Evolutionary conservation across 2,113 vertebrate species (phyloP), one percentile per base, ranked within the genome.

Genomic region (Lophotis ruficrista): DNA sequence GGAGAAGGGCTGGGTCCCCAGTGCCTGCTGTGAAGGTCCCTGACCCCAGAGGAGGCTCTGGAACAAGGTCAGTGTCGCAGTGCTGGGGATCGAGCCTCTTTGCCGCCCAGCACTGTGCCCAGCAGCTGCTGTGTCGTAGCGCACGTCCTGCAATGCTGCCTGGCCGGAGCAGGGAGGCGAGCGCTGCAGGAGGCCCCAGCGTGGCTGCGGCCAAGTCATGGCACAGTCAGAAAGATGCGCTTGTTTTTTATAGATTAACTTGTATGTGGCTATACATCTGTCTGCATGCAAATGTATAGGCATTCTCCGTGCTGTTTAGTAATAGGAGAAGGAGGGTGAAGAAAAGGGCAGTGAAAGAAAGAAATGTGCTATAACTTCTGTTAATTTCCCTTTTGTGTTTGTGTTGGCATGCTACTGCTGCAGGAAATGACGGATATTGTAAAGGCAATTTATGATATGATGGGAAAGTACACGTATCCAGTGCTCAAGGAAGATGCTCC

Each of bases 361-460:
- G 47, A 82, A 89, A 38, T 6, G 21, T 54, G 8, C 22, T 65
- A 6, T 62, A 7, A 4, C 43, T 79, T 82, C 27, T 88, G 21
- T 45, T 90, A 25, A 68, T 92, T 75, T 75, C 64, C 38, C 37
- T 72, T 62, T 68, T 96, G 5, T 94, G 71, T 87, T 84, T 97
- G 43, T 96, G 41, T 54, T 77, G 90, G 31, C 38, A 2, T 73
- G 45, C 78, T 31, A 13, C 86, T 61, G 4, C 43, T 87, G 53
- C 96, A 99, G 99, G 99, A 99, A 95, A 99, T 99, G 99, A 99
- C 98, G 53, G 99, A 99, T 97, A 99, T 99, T 1, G 99, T 99
- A 93, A 99, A 99, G 95, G 99, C 99, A 43, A 99, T 99, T 96
- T 99, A 99, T 68, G 99, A 99, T 97, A 99, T 99, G 99, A 99